phyloP scores from a whole-genome alignment of 30 jellyfish, hydroid and myxozoan species.

The Chrysaora quinquecirrha region DNA sequence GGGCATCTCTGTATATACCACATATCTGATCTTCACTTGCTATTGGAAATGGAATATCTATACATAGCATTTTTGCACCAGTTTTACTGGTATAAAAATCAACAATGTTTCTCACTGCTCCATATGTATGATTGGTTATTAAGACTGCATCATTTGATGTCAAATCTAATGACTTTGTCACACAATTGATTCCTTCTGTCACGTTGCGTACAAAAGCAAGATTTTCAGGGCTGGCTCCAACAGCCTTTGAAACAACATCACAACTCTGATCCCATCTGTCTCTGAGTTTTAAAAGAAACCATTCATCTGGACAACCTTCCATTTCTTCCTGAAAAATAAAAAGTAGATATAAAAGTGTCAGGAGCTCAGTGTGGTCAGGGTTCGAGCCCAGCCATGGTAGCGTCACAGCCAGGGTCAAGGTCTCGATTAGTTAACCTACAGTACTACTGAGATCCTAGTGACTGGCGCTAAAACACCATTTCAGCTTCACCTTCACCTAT shows the following conservation, averaged over 20 bases:
- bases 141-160: conserved; percentile 60
- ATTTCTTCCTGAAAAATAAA: conserved; percentile 57
- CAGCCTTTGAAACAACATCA: conserved; percentile 69
- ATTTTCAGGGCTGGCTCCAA: conserved; percentile 84
- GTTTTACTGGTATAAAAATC: conserved; percentile 53
- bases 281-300: conserved; percentile 60
- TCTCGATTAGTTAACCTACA: no score
- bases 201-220: conserved; percentile 83
- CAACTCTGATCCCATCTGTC: conserved; percentile 69
- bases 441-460: no score
- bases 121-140: conserved; percentile 76
- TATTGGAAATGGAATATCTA: conserved; percentile 82
- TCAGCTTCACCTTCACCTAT: no score
- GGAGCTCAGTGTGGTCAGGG: no score
- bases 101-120: conserved; percentile 84
- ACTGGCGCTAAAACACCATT: no score
- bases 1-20: conserved; percentile 41
- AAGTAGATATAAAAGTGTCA: not conserved
- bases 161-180: conserved; percentile 24
- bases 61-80: conserved; percentile 59
- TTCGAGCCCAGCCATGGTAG: no score
- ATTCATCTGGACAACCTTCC: conserved; percentile 89
- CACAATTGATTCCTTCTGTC: conserved; percentile 84
- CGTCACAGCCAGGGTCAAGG: no score
- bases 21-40: conserved; percentile 62